Evolutionary conservation across 2,888 invertebrate genomes (phyloP).

Genomic region (Watsonalla cultraria): DNA sequence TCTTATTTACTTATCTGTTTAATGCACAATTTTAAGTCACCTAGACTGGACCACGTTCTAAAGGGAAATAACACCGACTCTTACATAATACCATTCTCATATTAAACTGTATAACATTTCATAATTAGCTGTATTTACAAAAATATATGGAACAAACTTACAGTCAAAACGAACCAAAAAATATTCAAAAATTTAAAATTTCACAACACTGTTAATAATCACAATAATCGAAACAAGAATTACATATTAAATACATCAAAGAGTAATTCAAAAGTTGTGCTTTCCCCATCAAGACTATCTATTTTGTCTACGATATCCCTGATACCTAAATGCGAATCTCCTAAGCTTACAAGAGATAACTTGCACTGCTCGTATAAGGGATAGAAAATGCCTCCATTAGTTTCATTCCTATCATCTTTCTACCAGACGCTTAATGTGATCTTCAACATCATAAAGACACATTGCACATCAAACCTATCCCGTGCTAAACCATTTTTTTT

Average conservation of each 20-base stretch:
- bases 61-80: slow-evolving; percentile 38
- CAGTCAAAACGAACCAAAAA: slow-evolving; percentile 18
- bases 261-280: slow-evolving; percentile 26
- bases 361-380: too few relatives aligned
- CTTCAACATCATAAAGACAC: too few relatives aligned
- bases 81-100: slow-evolving; percentile 19
- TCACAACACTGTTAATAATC: slow-evolving; percentile 56
- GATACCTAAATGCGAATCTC: too few relatives aligned
- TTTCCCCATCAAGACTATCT: slow-evolving; percentile 25
- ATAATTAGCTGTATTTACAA: slow-evolving; percentile 28
- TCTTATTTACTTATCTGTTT: slow-evolving; percentile 61
- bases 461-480: too few relatives aligned
- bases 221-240: slow-evolving; percentile 24
- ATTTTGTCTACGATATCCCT: too few relatives aligned
- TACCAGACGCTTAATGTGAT: too few relatives aligned
- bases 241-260: slow-evolving; percentile 18
- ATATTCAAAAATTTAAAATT: slow-evolving; percentile 26
- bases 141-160: slow-evolving; percentile 22
- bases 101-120: slow-evolving; percentile 22
- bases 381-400: too few relatives aligned
- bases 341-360: too few relatives aligned
- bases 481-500: too few relatives aligned
- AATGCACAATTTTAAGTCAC: slow-evolving; percentile 77
- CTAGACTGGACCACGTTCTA: slow-evolving; percentile 77
- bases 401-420: too few relatives aligned